Base-by-base conservation (phyloP, 2,888 invertebrate species). In the Leuctra nigra region DNA sequence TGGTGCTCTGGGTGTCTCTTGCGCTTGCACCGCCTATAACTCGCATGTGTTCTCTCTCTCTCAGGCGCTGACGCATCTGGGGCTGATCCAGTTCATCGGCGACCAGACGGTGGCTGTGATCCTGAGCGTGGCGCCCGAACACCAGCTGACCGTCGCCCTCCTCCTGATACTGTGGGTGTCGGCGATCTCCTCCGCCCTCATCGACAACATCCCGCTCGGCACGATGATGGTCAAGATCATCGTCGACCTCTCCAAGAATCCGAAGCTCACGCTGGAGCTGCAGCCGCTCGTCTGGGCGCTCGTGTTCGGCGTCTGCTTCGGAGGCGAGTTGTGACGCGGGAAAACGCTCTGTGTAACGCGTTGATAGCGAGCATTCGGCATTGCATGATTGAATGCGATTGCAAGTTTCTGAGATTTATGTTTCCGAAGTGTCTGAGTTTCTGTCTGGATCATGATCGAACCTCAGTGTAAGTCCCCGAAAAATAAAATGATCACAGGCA, bases 201-300 rank as follows among this genome's bases (percentile, higher is more conserved):
- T 94, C 1, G 94, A 94, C 73, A 94, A 94, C 71, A 89, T 94
- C 53, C 93, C 94, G 0, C 77, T 93, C 57, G 91, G 93, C 0
- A 92, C 93, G 0, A 92, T 94, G 85, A 94, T 94, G 94, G 80
- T 94, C 1, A 78, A 86, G 46, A 84, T 92, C 41, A 85, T 87
- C 29, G 84, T 82, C 4, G 79, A 81, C 41, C 69, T 91, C 44
- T 82, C 88, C 0, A 77, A 82, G 61, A 86, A 89, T 66, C 77
- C 79, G 1, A 77, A 80, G 9, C 73, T 91, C 13, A 73, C 79
- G 39, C 72, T 94, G 48, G 91, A 91, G 0, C 70, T 93, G 64
- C 80, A 85, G 61, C 94, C 94, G 0, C 73, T 94, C 4, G 82
- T 93, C 24, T 91, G 91, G 87, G 87, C 94, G 0, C 72, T 94